Conservation (phyloP, 2,113 vertebrate genomes). For the Isurus oxyrinchus region DNA sequence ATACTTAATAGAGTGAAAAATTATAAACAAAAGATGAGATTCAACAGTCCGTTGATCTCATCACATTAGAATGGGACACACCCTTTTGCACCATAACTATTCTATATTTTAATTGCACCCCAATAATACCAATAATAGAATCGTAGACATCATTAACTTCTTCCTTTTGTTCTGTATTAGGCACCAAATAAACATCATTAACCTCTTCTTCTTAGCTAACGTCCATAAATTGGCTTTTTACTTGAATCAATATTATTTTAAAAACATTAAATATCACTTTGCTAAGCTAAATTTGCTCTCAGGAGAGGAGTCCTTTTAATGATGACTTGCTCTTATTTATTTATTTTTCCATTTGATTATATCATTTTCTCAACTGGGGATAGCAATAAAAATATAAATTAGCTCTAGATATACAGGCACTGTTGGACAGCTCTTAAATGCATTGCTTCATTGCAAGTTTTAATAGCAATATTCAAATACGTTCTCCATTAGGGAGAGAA, state of each 20-base stretch:
- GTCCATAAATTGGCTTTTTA: conserved; percentile 63
- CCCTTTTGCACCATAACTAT: background rate
- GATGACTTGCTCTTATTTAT: background rate
- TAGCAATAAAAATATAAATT: conserved; percentile 14
- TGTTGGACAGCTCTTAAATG: conserved; percentile 41
- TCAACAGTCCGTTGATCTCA: background rate
- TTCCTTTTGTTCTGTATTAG: conserved; percentile 63
- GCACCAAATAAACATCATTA: conserved; percentile 64
- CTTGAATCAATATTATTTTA: conserved; percentile 62
- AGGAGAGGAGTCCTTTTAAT: conserved; percentile 44
- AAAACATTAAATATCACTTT: conserved; percentile 56
- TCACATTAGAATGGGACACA: background rate
- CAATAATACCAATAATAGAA: conserved; percentile 57
- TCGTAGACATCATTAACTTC: conserved; percentile 62
- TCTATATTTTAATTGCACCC: background rate
- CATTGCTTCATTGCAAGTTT: conserved; percentile 55
- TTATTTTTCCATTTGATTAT: background rate
- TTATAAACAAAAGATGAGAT: background rate
- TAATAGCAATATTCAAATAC: background rate
- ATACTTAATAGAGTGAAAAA: background rate
- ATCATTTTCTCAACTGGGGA: background rate
- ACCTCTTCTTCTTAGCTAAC: conserved; percentile 51
- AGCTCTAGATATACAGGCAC: background rate
- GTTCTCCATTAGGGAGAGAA: background rate
- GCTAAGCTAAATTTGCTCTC: conserved; percentile 56